Conservation (phyloP, 1,140 invertebrate genomes). For the Zaprionus lachaisei region DNA sequence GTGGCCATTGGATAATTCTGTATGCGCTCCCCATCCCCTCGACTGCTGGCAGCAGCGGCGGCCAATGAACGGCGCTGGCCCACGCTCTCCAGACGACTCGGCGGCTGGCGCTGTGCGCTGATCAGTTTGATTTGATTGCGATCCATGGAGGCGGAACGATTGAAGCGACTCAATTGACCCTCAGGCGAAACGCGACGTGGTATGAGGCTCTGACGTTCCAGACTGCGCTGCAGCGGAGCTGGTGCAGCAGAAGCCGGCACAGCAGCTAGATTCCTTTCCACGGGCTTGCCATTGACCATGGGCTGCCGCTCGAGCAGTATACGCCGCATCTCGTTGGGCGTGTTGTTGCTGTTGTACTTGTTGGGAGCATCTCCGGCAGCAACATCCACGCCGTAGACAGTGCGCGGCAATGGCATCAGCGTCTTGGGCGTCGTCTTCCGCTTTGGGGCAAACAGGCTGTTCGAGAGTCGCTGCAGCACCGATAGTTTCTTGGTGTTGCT, state of each 20-base stretch:
- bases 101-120: neutral
- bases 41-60: neutral
- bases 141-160: constrained; percentile 68
- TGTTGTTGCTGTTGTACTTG: constrained; percentile 28
- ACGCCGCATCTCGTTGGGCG: constrained; percentile 55
- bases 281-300: neutral
- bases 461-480: constrained; percentile 75
- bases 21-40: constrained; percentile 1
- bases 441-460: constrained; percentile 68
- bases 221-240: constrained; percentile 36
- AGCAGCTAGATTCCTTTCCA: neutral
- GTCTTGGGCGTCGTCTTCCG: constrained; percentile 71
- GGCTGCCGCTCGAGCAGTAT: constrained; percentile 61
- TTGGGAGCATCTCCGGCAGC: no score
- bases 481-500: constrained; percentile 70
- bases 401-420: constrained; percentile 32
- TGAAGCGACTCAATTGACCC: constrained; percentile 39
- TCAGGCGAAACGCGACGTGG: constrained; percentile 63
- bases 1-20: constrained; percentile 31
- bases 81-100: constrained; percentile 25
- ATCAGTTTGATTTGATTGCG: constrained; percentile 58
- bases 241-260: neutral
- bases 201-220: constrained; percentile 70
- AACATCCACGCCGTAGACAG: constrained; percentile 19
- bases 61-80: constrained; percentile 47